Conservation (phyloP, 2,888 invertebrate species). For the Dioctria rufipes region DNA sequence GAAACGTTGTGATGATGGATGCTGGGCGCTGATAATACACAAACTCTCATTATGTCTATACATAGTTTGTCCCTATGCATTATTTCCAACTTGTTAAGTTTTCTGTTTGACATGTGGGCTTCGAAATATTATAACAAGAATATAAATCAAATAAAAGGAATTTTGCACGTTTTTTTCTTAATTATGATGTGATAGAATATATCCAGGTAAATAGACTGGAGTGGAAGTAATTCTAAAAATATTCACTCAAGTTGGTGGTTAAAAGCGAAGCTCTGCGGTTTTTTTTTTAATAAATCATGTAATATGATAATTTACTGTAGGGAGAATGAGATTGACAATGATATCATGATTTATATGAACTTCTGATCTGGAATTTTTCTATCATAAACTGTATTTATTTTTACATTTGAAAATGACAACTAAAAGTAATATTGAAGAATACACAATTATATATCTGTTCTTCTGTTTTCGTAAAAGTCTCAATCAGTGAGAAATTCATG, state of each 20-base stretch:
- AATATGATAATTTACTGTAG: neutral
- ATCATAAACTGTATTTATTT: too few species aligned
- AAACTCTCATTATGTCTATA: too few species aligned
- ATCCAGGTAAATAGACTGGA: neutral
- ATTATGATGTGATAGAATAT: neutral
- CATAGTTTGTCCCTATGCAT: constrained; percentile 32
- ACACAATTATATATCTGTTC: too few species aligned
- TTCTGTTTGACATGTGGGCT: constrained; percentile 24
- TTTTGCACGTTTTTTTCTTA: constrained; percentile 2
- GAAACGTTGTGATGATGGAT: neutral
- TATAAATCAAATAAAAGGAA: neutral
- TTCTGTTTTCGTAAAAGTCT: too few species aligned
- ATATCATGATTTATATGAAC: too few species aligned
- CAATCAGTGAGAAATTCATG: too few species aligned
- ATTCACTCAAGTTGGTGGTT: neutral
- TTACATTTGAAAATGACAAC: too few species aligned
- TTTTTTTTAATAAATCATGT: neutral
- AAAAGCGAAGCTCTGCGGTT: neutral
- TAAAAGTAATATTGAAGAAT: too few species aligned
- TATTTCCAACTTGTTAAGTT: constrained; percentile 35
- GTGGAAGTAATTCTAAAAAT: neutral
- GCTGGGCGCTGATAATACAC: constrained; percentile 5
- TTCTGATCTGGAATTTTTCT: too few species aligned
- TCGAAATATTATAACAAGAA: neutral
- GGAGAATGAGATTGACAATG: neutral